Evolutionary conservation across 2,888 invertebrate genomes (phyloP), one percentile per base, ranked within the genome.

Genomic region (Mactromeris polynyma): DNA sequence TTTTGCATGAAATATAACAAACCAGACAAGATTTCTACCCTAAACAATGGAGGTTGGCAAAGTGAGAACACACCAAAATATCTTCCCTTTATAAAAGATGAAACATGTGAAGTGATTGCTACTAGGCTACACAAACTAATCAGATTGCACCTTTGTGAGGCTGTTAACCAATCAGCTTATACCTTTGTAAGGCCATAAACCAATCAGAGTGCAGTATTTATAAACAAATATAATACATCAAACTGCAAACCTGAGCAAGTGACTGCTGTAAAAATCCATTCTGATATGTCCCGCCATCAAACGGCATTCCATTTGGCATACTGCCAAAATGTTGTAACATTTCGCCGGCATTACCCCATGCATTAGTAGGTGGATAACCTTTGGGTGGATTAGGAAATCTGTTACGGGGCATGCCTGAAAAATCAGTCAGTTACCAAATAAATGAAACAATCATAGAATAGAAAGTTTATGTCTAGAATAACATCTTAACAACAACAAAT

Each of bases 281-380:
- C 77, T 88, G 92, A 73, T 85, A 91, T 40, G 93, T 93, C 2
- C 93, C 93, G 9, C 93, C 93, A 80, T 93, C 93, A 85, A 93
- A 93, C 3, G 93, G 91, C 91, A 92, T 92, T 80, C 93, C 93
- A 64, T 90, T 93, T 40, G 89, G 84, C 69, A 89, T 21, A 19
- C 36, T 78, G 21, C 85, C 83, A 54, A 81, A 89, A 21, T 77
- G 78, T 33, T 77, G 86, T 9, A 84, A 85, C 33, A 89, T 51
- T 36, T 86, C 87, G n/a, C 80, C 73, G 14, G 84, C 81, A 33
- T 69, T 64, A 78, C 80, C 87, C 92, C 92, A 92, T 36, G 40
- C 58, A 21, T 64, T 79, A 21, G 86, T 51, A 26, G 88, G 73
- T 33, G 84, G 77, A 77, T 64, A 89, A 31, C 89, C 86, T 40